Conservation (phyloP, 1,140 invertebrate species). For the Zaprionus inermis region DNA sequence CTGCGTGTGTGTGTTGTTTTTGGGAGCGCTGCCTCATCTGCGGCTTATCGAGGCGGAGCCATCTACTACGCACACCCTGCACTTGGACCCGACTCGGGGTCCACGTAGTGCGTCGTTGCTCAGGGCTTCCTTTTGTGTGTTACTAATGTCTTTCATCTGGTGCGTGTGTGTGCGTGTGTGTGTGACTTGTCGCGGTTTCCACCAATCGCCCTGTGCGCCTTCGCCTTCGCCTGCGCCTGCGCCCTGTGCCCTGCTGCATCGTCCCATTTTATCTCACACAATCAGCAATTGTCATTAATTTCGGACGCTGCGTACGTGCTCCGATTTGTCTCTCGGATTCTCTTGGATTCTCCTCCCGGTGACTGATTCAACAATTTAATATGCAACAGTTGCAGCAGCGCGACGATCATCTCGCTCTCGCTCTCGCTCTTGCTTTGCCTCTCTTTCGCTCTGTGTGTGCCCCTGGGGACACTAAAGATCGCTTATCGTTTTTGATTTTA, state of each 20-base stretch:
- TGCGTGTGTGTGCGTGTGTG: constrained; percentile 24
- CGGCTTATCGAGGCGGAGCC: constrained; percentile 49
- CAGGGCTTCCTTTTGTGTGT: constrained; percentile 43
- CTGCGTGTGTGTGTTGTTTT: constrained; percentile 23
- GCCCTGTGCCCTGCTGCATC: constrained; percentile 4
- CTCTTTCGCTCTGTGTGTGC: constrained; percentile 16
- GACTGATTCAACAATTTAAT: constrained; percentile 81
- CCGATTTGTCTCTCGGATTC: constrained; percentile 66
- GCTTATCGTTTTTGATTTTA: constrained; percentile 69
- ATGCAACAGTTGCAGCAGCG: constrained; percentile 50
- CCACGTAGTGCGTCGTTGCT: constrained; percentile 14
- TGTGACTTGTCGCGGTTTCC: constrained; percentile 54
- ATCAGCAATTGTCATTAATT: constrained; percentile 83
- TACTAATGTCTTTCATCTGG: constrained; percentile 39
- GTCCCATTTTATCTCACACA: constrained; percentile 71
- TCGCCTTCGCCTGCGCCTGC: constrained; percentile 26
- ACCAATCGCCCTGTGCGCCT: constrained; percentile 42
- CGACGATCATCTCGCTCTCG: background rate
- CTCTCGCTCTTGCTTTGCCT: background rate
- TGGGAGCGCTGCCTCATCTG: constrained; percentile 38
- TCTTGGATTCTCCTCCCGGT: constrained; percentile 32
- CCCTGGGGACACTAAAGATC: constrained; percentile 58
- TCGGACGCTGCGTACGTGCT: constrained; percentile 80
- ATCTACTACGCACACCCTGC: constrained; percentile 69
- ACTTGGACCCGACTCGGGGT: constrained; percentile 35